Base-by-base conservation (phyloP, 2,888 invertebrate species). In the Heliconius cydno region DNA sequence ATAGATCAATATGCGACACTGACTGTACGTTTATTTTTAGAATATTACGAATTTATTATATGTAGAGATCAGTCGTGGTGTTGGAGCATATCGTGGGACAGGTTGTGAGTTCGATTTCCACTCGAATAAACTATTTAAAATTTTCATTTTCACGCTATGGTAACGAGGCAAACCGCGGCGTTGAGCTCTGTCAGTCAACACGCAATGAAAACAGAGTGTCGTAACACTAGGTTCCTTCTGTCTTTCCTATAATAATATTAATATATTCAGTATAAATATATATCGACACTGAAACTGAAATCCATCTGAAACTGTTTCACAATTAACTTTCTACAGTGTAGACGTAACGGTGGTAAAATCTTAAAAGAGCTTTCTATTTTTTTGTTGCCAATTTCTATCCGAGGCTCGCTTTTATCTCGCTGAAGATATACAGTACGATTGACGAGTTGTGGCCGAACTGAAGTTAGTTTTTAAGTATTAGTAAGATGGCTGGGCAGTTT, bases 1-100 rank as follows among this genome's bases (percentile, higher is more conserved):
- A 68, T 79, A 77, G 65, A 79, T 41, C 80, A 80, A 78, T 68
- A 71, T 65, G 76, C 72, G 73, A 76, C 78, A 78, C 57, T 80
- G 79, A 76, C 77, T 74, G 66, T n/a, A 34, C 34, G n/a, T 78
- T 66, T 76, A 76, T 70, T 65, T 76, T 70, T 76, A 79, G 70
- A 12, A 3, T 76, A 79, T 76, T 71, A 71, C 68, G 46, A 65
- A 52, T 46, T 71, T 79, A 46, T 68, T 60, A 60, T n/a, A 60
- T 60, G 1, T 60, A n/a, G n/a, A n/a, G 12, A 60, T 7, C 52
- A 0, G 52, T 52, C 22, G 52, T 52, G 52, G 52, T 0, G 22
- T 19, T 22, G 52, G 6, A 7, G 22, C 19, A 52, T 6, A 52
- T 7, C 52, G 52, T 52, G 52, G 3, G 22, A 52, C 2, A 52